These are phyloP conservation scores for Spilarctia lutea DNA, from an alignment of 2,888 invertebrate genomes.

Conservation along the genomic window DNA sequence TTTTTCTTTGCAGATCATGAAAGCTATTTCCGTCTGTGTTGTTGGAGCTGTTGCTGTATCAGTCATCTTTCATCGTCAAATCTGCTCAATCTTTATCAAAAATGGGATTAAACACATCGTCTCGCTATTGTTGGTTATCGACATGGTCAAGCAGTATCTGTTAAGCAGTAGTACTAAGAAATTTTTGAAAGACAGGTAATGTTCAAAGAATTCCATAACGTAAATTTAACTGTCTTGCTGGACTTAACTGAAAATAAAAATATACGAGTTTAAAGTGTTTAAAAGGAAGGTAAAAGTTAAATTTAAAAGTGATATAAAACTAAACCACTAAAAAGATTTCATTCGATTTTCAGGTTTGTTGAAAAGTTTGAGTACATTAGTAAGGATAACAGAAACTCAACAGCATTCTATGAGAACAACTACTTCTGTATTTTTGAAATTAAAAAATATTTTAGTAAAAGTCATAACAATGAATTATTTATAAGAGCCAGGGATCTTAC, in stretches of 20 bases:
- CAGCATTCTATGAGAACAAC: constrained; percentile 79
- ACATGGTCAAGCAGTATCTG: constrained; percentile 5
- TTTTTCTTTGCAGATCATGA: neutral
- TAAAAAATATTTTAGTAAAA: constrained; percentile 83
- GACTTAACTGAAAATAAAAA: too few relatives aligned
- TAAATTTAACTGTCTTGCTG: too few relatives aligned
- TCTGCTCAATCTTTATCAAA: constrained; percentile 24
- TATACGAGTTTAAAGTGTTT: too few relatives aligned
- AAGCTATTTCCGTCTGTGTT: constrained; percentile 16
- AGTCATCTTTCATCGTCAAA: constrained; percentile 24
- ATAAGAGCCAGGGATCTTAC: constrained; percentile 79
- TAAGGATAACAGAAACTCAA: constrained; percentile 76
- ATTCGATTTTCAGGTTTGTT: neutral
- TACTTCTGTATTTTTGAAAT: constrained; percentile 83
- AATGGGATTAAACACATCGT: constrained; percentile 31
- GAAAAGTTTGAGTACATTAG: constrained; percentile 47
- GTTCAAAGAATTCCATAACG: neutral
- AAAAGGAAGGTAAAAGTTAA: too few relatives aligned
- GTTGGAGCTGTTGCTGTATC: constrained; percentile 18
- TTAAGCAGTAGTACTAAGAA: too few relatives aligned
- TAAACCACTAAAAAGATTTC: neutral
- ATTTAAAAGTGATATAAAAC: too few relatives aligned
- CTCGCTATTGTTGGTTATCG: constrained; percentile 27
- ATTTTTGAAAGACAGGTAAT: neutral
- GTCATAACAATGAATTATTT: constrained; percentile 85